These are phyloP conservation scores for Ranitomeya imitator DNA, from an alignment of 2,113 vertebrate genomes.

Conservation along the genomic window DNA sequence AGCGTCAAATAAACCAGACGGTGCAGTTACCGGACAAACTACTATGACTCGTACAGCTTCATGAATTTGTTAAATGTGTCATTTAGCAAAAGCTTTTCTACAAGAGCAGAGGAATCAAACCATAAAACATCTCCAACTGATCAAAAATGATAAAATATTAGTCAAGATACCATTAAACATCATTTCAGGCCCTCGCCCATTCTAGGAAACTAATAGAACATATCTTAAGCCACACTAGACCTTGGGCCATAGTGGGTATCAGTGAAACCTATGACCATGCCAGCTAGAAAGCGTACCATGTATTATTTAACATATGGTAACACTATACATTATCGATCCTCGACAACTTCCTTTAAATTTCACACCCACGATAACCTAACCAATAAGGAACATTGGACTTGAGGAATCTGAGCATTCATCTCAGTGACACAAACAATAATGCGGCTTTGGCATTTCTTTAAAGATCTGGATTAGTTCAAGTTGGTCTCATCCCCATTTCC, in stretches of 20 bases:
- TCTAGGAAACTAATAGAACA: neutral
- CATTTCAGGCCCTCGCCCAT: neutral
- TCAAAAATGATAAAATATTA: neutral
- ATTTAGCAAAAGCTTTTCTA: constrained; percentile 20
- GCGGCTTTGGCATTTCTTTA: neutral
- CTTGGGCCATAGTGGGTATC: neutral
- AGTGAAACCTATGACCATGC: too few species aligned
- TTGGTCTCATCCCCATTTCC: neutral
- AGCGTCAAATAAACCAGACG: constrained; percentile 3
- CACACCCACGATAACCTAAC: neutral
- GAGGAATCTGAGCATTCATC: neutral
- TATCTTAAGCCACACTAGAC: neutral
- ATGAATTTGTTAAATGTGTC: constrained; percentile 16
- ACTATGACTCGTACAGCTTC: neutral
- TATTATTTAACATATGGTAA: too few species aligned
- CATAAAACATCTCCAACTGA: neutral
- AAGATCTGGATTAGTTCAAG: neutral
- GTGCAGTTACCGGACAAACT: neutral
- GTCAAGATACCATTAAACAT: neutral
- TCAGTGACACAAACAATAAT: neutral
- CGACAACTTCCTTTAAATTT: neutral
- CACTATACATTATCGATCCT: neutral
- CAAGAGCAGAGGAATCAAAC: neutral
- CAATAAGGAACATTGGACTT: neutral
- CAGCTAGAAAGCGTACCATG: too few species aligned